Percentiles rank a stretch among this genome's conserved stretches.
Evolutionary conservation across 1,140 invertebrate genomes (phyloP).

Genomic region (Vanessa tameamea): DNA sequence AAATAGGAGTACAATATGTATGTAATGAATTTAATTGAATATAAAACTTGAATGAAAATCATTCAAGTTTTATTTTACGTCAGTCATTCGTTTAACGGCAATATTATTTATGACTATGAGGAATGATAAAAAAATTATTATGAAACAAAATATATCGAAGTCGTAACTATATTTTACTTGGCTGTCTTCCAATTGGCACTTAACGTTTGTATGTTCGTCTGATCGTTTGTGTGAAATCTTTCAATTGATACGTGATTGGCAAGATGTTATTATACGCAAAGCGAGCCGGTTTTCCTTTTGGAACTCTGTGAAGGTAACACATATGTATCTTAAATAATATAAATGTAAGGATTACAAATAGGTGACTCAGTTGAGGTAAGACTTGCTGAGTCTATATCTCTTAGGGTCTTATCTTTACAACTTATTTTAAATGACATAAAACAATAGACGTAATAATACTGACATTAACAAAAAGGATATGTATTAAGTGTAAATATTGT

Average conservation of each 20-base stretch:
- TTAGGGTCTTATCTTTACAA: too few species aligned
- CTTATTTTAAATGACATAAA: too few species aligned
- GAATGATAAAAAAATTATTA: conserved; percentile 22
- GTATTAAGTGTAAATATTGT: too few species aligned
- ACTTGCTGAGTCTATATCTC: too few species aligned
- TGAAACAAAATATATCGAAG: conserved; percentile 20
- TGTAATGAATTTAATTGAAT: background rate
- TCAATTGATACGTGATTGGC: background rate
- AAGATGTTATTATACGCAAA: background rate
- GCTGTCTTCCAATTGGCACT: conserved; percentile 14
- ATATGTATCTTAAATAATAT: background rate
- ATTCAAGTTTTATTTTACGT: too few species aligned
- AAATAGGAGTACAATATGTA: background rate
- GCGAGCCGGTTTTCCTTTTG: background rate
- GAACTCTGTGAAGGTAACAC: background rate
- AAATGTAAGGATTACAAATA: too few species aligned
- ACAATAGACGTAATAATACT: too few species aligned
- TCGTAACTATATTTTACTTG: conserved; percentile 18
- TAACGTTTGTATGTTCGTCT: background rate
- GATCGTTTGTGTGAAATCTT: conserved; percentile 6
- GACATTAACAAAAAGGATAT: too few species aligned
- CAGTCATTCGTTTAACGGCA: background rate
- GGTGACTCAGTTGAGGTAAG: too few species aligned
- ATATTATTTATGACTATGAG: conserved; percentile 11
- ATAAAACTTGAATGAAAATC: background rate